These are phyloP conservation scores for Podarcis muralis DNA, from an alignment of 2,113 vertebrate genomes.

Conservation along the genomic window DNA sequence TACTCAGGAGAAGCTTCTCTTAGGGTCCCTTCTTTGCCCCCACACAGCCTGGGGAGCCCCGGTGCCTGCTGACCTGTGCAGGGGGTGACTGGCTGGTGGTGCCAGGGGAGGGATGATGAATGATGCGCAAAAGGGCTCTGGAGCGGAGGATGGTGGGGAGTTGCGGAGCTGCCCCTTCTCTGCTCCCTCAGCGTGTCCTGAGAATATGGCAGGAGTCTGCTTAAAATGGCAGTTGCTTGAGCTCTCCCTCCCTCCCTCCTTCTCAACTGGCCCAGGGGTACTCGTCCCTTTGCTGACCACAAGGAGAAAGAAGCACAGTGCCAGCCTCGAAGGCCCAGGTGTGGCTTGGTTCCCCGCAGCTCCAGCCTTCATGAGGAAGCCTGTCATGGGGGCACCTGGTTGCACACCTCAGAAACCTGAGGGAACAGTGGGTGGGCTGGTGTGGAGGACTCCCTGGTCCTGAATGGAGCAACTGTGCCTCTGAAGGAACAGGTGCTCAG, in stretches of 20 bases:
- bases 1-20: not conserved
- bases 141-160: slow-evolving; percentile 16
- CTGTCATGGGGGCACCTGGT: too few relatives aligned
- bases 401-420: too few relatives aligned
- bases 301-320: too few relatives aligned
- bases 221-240: slow-evolving; percentile 93
- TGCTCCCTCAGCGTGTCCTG: slow-evolving; percentile 83
- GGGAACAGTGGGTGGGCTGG: too few relatives aligned
- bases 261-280: too few relatives aligned
- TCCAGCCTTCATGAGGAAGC: too few relatives aligned
- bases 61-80: slow-evolving; percentile 18
- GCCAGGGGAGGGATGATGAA: slow-evolving; percentile 8
- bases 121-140: slow-evolving; percentile 49
- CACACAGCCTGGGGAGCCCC: slow-evolving; percentile 12
- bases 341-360: too few relatives aligned
- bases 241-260: slow-evolving; percentile 70
- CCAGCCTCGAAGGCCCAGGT: too few relatives aligned
- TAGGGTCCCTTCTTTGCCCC: not conserved
- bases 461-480: too few relatives aligned
- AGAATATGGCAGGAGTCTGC: slow-evolving; percentile 80
- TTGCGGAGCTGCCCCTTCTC: slow-evolving; percentile 79
- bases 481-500: too few relatives aligned
- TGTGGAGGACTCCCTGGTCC: too few relatives aligned
- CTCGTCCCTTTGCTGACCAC: too few relatives aligned
- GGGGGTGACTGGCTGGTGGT: not conserved